Evolutionary conservation across 2,797 vertebrate genomes (phyloP).

Genomic region (Gambusia yucatana): DNA sequence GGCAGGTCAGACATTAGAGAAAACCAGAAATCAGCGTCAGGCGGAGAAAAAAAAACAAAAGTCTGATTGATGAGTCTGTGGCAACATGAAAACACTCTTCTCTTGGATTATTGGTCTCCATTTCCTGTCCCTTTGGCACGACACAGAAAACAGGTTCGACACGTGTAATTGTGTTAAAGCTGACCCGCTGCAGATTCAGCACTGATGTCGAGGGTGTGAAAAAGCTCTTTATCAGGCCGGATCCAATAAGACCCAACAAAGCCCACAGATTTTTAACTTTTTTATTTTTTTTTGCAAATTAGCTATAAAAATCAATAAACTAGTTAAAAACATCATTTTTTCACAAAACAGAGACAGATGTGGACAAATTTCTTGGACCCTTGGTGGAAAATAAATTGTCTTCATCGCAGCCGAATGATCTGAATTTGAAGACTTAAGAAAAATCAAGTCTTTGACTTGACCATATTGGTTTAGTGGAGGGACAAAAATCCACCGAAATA

Average conservation of each 20-base stretch:
- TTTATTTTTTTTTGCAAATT: neutral
- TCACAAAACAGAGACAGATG: neutral
- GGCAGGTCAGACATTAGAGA: neutral
- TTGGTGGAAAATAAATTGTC: neutral
- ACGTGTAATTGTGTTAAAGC: neutral
- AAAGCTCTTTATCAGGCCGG: neutral
- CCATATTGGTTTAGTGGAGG: neutral
- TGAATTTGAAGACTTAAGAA: neutral
- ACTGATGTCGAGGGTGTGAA: neutral
- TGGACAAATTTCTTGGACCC: neutral
- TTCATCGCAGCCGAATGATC: neutral
- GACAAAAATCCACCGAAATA: too few relatives aligned
- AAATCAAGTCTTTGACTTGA: neutral
- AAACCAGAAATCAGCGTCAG: neutral
- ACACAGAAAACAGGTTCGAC: conserved; percentile 5
- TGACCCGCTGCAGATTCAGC: neutral
- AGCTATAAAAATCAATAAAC: neutral
- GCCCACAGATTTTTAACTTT: neutral
- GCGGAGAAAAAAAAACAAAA: too few relatives aligned
- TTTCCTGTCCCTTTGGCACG: neutral
- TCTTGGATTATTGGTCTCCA: neutral
- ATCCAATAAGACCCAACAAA: neutral
- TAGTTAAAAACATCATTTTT: neutral
- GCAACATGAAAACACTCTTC: neutral
- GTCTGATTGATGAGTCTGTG: neutral